Percentiles rank a stretch among this genome's conserved stretches.
These are phyloP conservation scores for Drosophila sordidapex DNA, from an alignment of 2,888 invertebrate species.

Conservation along the genomic window DNA sequence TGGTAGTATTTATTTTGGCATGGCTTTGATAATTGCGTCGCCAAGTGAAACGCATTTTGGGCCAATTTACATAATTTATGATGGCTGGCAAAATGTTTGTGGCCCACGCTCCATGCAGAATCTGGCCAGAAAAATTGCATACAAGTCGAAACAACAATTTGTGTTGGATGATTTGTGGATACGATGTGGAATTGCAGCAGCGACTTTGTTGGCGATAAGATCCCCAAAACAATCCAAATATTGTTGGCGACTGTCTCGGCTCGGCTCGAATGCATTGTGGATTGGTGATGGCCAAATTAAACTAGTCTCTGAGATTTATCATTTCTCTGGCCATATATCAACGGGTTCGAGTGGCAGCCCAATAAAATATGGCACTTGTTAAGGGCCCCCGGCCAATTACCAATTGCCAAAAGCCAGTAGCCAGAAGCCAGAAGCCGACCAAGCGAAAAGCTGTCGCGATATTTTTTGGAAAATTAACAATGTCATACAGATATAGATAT, in stretches of 20 bases:
- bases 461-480: slow-evolving; percentile 77
- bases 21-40: slow-evolving; percentile 45
- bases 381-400: slow-evolving; percentile 65
- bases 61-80: slow-evolving; percentile 73
- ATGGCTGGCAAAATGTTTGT: slow-evolving; percentile 39
- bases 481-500: slow-evolving; percentile 22
- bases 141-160: slow-evolving; percentile 52
- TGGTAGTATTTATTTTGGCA: slow-evolving; percentile 13
- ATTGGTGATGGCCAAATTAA: slow-evolving; percentile 53
- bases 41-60: slow-evolving; percentile 53
- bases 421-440: slow-evolving; percentile 41
- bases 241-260: slow-evolving; percentile 52
- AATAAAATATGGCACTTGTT: slow-evolving; percentile 80
- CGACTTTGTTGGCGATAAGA: slow-evolving; percentile 52
- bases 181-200: slow-evolving; percentile 66
- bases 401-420: slow-evolving; percentile 54
- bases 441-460: slow-evolving; percentile 74
- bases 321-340: slow-evolving; percentile 69
- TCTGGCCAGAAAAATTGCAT: slow-evolving; percentile 56
- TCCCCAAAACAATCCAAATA: slow-evolving; percentile 3
- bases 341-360: slow-evolving; percentile 67
- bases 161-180: slow-evolving; percentile 72
- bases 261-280: slow-evolving; percentile 26
- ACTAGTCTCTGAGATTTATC: slow-evolving; percentile 76
- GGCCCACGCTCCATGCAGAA: slow-evolving; percentile 36